phyloP scores from a whole-genome alignment of 1,140 invertebrate genomes.

The Sesamia nonagrioides region DNA sequence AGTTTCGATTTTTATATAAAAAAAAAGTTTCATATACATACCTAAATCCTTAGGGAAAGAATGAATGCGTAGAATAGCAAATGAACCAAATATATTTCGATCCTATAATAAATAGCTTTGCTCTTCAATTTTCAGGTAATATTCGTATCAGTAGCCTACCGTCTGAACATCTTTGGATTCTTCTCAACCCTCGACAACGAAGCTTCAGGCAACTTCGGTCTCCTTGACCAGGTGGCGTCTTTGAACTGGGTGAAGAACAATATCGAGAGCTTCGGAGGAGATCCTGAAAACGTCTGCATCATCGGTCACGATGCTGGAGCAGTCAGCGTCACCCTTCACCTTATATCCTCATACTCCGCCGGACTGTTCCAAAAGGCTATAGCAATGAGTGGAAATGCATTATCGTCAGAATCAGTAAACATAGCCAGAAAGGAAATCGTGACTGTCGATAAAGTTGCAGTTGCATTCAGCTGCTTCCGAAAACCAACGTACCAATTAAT shows the following conservation, averaged over 20 bases:
- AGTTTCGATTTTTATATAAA: too few species aligned
- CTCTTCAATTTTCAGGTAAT: conserved; percentile 89
- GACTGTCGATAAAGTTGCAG: conserved; percentile 89
- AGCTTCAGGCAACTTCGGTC: conserved; percentile 96
- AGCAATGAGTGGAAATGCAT: conserved; percentile 91
- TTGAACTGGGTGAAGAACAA: conserved; percentile 95
- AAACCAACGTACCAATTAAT: conserved; percentile 90
- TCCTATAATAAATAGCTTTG: background rate
- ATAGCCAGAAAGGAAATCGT: conserved; percentile 86
- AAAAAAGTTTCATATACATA: too few species aligned
- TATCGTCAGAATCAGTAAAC: conserved; percentile 88
- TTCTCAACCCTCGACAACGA: conserved; percentile 94
- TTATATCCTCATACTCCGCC: conserved; percentile 80
- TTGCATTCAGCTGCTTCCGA: conserved; percentile 90
- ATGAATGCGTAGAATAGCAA: too few species aligned
- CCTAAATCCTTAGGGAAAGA: too few species aligned
- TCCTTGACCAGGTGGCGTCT: conserved; percentile 96
- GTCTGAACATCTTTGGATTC: conserved; percentile 96
- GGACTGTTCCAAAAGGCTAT: conserved; percentile 87
- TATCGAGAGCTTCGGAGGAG: conserved; percentile 95
- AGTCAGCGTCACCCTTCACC: conserved; percentile 90
- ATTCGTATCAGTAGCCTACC: conserved; percentile 93
- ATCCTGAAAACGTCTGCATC: conserved; percentile 94
- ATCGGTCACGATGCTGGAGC: conserved; percentile 95
- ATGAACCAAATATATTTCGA: background rate